Percentiles rank a stretch among this genome's conserved stretches.
These are phyloP conservation scores for Oasisia sp. DNA, from an alignment of 2,888 invertebrate genomes.

Conservation along the genomic window DNA sequence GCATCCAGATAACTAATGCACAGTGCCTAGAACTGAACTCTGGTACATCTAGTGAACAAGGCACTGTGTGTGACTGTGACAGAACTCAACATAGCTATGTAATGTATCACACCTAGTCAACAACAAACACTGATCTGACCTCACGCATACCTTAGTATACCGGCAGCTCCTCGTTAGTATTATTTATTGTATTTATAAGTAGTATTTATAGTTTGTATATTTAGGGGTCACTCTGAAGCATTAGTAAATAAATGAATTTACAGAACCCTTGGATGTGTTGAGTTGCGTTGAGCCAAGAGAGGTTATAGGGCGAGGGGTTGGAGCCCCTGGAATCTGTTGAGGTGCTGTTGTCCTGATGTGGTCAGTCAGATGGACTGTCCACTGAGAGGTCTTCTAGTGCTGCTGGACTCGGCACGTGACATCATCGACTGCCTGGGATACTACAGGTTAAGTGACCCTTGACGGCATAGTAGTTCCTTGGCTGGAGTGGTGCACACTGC, in stretches of 20 bases:
- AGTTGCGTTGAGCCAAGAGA: neutral
- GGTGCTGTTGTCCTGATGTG: neutral
- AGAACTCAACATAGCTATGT: neutral
- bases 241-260: slow-evolving; percentile 17
- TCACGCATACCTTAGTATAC: neutral
- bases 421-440: neutral
- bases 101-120: neutral
- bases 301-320: neutral
- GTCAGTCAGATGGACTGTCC: neutral
- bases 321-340: neutral
- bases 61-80: neutral
- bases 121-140: neutral
- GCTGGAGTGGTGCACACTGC: neutral
- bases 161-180: neutral
- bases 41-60: neutral
- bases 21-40: neutral
- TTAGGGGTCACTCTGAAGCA: slow-evolving; percentile 5
- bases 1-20: neutral
- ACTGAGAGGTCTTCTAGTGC: neutral
- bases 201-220: slow-evolving; percentile 17
- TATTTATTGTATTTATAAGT: slow-evolving; percentile 17
- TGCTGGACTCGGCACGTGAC: neutral
- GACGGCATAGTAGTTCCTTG: neutral
- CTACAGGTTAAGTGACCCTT: neutral
- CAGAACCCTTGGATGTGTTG: neutral